These are phyloP conservation scores for Pilophorus perplexus DNA, from an alignment of 2,888 invertebrate species.

Conservation along the genomic window DNA sequence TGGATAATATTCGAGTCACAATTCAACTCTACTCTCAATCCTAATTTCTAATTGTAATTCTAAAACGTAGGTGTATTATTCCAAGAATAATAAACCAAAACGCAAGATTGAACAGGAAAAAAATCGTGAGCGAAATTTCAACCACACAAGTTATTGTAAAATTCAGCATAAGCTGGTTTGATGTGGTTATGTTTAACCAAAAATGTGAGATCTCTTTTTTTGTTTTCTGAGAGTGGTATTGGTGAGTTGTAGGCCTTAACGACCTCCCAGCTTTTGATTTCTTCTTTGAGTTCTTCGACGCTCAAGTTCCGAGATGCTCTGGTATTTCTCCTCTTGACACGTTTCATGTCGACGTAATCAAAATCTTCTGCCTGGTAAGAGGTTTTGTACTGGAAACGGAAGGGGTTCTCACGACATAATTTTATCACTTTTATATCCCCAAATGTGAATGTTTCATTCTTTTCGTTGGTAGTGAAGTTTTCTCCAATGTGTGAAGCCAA, in stretches of 20 bases:
- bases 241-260: background rate
- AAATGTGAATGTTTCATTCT: conserved; percentile 8
- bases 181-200: conserved; percentile 19
- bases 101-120: too few species aligned
- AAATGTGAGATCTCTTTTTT: conserved; percentile 20
- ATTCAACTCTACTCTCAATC: too few species aligned
- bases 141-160: conserved; percentile 1
- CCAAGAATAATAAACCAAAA: too few species aligned
- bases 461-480: too few species aligned
- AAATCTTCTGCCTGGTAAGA: background rate
- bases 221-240: conserved; percentile 19
- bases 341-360: conserved; percentile 14
- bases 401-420: conserved; percentile 21
- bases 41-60: too few species aligned
- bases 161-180: conserved; percentile 20
- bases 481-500: too few species aligned
- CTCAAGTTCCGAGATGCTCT: background rate
- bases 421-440: conserved; percentile 26
- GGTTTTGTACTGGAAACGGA: conserved; percentile 7
- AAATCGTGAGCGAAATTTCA: too few species aligned
- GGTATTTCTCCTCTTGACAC: conserved; percentile 7
- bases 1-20: too few species aligned
- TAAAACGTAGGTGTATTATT: too few species aligned
- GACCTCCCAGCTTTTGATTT: background rate
- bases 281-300: conserved; percentile 7